Evolutionary conservation across 2,113 vertebrate species (phyloP), one percentile per base, ranked within the genome.

Genomic region (Hiodon tergisus): DNA sequence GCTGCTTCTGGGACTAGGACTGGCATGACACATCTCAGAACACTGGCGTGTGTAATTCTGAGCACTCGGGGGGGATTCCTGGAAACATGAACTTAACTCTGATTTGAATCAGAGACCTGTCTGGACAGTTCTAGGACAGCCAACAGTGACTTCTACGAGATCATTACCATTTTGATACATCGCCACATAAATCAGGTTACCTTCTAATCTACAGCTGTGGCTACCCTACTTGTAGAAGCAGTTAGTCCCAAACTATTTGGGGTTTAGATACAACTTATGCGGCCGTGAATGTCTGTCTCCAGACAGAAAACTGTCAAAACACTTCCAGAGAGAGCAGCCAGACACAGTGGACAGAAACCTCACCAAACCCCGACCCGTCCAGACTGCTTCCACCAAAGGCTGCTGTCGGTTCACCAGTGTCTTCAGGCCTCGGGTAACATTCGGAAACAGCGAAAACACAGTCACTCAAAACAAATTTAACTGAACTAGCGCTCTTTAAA

Each of bases 71-170:
- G 67, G 63, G 66, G 52, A 54, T 13, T 31, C 67, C 55, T 63
- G 78, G 79, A 74, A 78, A 79, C 74, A 78, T 78, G 76, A 75
- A 71, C 70, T 69, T 10, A 66, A 74, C 74, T 82, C 81, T 83
- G 82, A 80, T 76, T 73, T 70, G 73, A 87, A 80, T 80, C 72
- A 72, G 58, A 2, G 2, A 67, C 73, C 73, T 83, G 79, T 85
- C 83, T 81, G 81, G 81, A 84, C 71, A 80, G 76, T 86, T 87
- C 72, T 81, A 84, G 81, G 78, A 86, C 86, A 90, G 77, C 76
- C 84, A 86, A 80, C 62, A 71, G 78, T 78, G 66, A 60, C 79
- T 82, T 85, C 79, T 81, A 78, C 84, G 65, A 71, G 17, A 78
- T 69, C 58, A 69, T n/a, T 53, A 16, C 53, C 73, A 67, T 73